phyloP scores from a whole-genome alignment of 2,888 invertebrate species.

The Lasioglossum vierecki region DNA sequence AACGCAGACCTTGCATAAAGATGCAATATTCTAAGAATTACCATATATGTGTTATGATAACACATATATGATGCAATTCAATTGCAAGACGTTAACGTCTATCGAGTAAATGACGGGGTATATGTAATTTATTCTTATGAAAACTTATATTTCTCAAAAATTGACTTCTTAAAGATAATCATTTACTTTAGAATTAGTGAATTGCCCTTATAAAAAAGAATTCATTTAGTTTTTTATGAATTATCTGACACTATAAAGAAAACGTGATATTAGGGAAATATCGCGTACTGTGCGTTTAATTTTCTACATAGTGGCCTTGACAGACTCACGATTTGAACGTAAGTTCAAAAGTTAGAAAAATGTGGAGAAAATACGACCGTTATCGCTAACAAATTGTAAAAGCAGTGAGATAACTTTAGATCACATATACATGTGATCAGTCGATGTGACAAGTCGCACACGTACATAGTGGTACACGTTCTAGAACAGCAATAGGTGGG shows the following conservation, averaged over 20 bases:
- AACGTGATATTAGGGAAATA: not conserved
- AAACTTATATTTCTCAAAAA: not conserved
- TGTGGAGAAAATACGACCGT: not conserved
- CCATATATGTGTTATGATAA: too few relatives aligned
- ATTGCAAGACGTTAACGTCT: too few relatives aligned
- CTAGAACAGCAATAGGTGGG: conserved; percentile 41
- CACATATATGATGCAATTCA: too few relatives aligned
- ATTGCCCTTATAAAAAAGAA: not conserved
- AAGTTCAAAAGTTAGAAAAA: not conserved
- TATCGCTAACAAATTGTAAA: not conserved
- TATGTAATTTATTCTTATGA: not conserved
- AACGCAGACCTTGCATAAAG: too few relatives aligned
- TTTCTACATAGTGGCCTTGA: not conserved
- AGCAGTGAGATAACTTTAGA: not conserved
- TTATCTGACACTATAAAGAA: not conserved
- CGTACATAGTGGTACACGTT: not conserved
- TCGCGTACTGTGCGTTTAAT: not conserved
- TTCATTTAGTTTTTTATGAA: not conserved
- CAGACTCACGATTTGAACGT: not conserved
- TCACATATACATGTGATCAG: too few relatives aligned
- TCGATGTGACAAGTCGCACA: not conserved
- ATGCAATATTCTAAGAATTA: too few relatives aligned
- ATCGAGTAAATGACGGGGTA: too few relatives aligned
- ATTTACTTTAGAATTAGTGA: not conserved
- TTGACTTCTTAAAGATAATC: not conserved